Conservation (phyloP, 2,888 invertebrate genomes). For the Hemaris fuciformis region DNA sequence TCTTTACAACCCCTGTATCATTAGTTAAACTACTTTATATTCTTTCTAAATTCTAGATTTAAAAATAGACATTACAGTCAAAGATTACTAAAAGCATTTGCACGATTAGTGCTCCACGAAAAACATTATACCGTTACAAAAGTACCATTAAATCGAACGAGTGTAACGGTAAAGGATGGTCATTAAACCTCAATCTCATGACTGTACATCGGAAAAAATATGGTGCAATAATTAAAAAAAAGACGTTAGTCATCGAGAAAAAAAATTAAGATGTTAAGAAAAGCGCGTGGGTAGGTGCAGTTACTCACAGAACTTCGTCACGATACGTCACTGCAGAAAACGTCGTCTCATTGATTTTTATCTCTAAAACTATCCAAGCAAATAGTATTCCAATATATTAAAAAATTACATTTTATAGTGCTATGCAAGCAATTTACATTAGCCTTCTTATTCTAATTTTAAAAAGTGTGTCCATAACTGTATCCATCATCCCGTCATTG, state of each 20-base stretch:
- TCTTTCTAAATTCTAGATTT: no score
- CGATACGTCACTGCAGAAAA: constrained; percentile 32
- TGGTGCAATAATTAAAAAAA: constrained; percentile 50
- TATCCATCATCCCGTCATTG: background rate
- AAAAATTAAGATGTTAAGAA: constrained; percentile 45
- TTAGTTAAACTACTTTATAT: background rate
- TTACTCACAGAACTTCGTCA: constrained; percentile 51
- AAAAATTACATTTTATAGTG: no score
- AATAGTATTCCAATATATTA: no score
- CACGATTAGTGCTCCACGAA: background rate
- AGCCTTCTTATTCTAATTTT: no score
- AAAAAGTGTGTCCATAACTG: background rate
- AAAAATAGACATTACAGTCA: no score
- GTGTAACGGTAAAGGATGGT: constrained; percentile 7
- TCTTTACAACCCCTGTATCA: background rate
- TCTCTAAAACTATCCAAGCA: background rate
- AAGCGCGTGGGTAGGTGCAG: constrained; percentile 56
- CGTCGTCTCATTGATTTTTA: background rate
- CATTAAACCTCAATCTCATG: constrained; percentile 17
- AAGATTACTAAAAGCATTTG: background rate
- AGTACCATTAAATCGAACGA: background rate
- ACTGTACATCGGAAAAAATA: constrained; percentile 26
- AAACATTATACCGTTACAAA: background rate
- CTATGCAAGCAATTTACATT: no score
- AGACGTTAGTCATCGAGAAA: constrained; percentile 48